Evolutionary conservation across 2,797 vertebrate genomes (phyloP), one percentile per base, ranked within the genome.

Genomic region (Macropus fuliginosus): DNA sequence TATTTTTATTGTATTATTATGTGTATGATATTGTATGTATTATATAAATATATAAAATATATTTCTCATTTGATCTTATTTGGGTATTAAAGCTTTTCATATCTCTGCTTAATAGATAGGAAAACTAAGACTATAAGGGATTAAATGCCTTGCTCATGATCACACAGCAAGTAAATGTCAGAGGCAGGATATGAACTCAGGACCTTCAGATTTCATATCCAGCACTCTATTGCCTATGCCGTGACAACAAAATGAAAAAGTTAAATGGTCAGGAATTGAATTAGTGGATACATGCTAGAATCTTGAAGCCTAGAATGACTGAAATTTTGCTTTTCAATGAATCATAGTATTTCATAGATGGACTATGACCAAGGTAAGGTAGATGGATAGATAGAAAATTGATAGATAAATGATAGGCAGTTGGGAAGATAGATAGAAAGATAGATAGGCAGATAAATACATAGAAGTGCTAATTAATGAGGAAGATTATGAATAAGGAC

Each of bases 11-110:
- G 52, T 52, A 52, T 52, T 52, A 52, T 52, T 52, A 8, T 52
- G 52, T 52, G 52, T 52, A 52, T 52, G 4, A 8, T 52, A 52
- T 52, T 52, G 6, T 52, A 52, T 52, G 52, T 52, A 87, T 92
- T 93, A 12, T 0, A 8, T 52, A 16, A 87, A 91, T 5, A 46
- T 55, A 16, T 62, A 92, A 52, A 52, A 52, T 55, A 14, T 55
- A 55, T 93, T 87, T 50, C 29, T 34, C 54, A 57, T 91, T 94
- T 93, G 92, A 16, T 93, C 50, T 55, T 16, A 93, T 92, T 56
- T 56, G 55, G 56, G 29, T 59, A 34, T 89, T n/a, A 50, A 94
- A 81, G 54, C 96, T 62, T 93, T n/a, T 55, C 12, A 1, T 28
- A 6, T 34, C 3, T 91, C 14, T 9, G 10, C 57, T 90, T 92